Conservation (phyloP, 2,888 invertebrate genomes). For the Andrena praecox region DNA sequence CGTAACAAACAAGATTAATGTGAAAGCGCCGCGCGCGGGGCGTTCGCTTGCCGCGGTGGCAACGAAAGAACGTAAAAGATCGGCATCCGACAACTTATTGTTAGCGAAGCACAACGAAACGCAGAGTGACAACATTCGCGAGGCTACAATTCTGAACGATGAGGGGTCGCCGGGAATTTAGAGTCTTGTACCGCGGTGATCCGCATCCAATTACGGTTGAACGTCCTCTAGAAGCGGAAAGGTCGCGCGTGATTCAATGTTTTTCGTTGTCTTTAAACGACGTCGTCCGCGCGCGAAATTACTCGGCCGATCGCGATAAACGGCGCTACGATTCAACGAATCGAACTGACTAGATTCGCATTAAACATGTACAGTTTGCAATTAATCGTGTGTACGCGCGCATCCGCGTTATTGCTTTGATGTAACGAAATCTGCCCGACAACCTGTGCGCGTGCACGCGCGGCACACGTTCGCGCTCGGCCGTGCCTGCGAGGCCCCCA, state of each 20-base stretch:
- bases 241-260: slow-evolving; percentile 20
- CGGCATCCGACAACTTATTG: not conserved
- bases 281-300: slow-evolving; percentile 35
- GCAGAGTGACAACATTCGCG: not conserved
- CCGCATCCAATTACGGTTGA: too few relatives aligned
- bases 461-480: not conserved
- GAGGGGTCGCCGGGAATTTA: not conserved
- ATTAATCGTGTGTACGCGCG: slow-evolving; percentile 52
- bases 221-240: not conserved
- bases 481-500: slow-evolving; percentile 2
- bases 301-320: slow-evolving; percentile 48
- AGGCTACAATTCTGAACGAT: not conserved
- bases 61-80: not conserved
- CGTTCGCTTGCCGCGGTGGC: not conserved
- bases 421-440: slow-evolving; percentile 16
- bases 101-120: not conserved
- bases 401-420: slow-evolving; percentile 54
- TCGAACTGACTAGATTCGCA: slow-evolving; percentile 66
- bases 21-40: not conserved
- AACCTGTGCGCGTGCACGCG: slow-evolving; percentile 6
- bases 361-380: slow-evolving; percentile 54
- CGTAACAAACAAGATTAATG: not conserved
- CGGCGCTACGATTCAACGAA: slow-evolving; percentile 63
- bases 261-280: not conserved
- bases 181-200: too few relatives aligned